Percentiles rank a stretch among this genome's conserved stretches.
These are phyloP conservation scores for Mellilla xanthometata DNA, from an alignment of 2,888 invertebrate genomes.

Conservation along the genomic window DNA sequence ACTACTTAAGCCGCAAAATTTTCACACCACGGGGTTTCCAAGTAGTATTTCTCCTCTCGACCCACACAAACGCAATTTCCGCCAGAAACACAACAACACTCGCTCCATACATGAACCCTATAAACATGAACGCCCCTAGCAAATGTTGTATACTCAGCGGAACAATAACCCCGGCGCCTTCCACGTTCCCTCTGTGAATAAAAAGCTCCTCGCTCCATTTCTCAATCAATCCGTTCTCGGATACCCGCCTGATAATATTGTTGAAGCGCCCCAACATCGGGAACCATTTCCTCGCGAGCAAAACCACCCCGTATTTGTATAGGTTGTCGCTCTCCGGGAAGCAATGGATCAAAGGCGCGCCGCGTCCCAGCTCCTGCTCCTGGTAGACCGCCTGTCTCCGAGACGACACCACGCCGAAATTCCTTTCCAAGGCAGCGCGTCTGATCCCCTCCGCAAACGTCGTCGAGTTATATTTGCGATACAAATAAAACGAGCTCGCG, in stretches of 20 bases:
- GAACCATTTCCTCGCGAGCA: conserved; percentile 72
- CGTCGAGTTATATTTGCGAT: conserved; percentile 70
- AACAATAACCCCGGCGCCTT: conserved; percentile 53
- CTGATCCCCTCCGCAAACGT: conserved; percentile 67
- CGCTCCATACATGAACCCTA: conserved; percentile 64
- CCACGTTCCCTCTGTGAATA: conserved; percentile 48
- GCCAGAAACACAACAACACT: conserved; percentile 61
- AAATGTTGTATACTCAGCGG: conserved; percentile 68
- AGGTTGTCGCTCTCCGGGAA: conserved; percentile 71
- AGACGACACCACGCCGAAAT: conserved; percentile 73
- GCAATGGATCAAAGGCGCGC: conserved; percentile 67
- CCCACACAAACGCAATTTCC: conserved; percentile 45
- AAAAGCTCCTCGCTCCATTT: conserved; percentile 76
- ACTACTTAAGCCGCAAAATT: not conserved
- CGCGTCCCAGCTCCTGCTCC: conserved; percentile 70
- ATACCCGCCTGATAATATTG: conserved; percentile 70
- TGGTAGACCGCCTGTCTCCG: conserved; percentile 71
- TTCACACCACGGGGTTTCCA: conserved; percentile 7
- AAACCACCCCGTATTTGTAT: conserved; percentile 76
- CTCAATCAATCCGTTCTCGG: conserved; percentile 74
- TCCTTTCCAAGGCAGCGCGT: conserved; percentile 59
- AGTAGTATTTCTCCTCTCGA: conserved; percentile 18
- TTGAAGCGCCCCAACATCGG: conserved; percentile 71
- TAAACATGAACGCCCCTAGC: conserved; percentile 73
- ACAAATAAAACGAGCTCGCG: conserved; percentile 73